Percentiles rank a stretch among this genome's conserved stretches.
phyloP scores from a whole-genome alignment of 2,113 vertebrate genomes.

The Capreolus pygargus region DNA sequence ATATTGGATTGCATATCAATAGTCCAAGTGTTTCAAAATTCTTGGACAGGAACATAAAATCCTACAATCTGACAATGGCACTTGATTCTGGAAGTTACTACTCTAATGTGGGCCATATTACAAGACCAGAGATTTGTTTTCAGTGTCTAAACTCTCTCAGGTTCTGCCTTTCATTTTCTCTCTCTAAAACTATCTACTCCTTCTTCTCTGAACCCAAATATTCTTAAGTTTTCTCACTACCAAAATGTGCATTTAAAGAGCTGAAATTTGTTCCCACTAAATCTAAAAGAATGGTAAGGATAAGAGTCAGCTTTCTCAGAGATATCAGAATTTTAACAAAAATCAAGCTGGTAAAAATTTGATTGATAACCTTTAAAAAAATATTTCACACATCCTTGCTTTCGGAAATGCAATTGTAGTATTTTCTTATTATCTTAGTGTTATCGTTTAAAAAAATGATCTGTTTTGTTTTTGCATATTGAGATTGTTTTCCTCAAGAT shows the following conservation, averaged over 20 bases:
- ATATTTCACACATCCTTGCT: not conserved
- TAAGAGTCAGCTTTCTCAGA: not conserved
- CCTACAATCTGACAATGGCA: not conserved
- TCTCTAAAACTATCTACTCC: not conserved
- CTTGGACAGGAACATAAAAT: constrained; percentile 14
- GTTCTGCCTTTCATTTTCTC: not conserved
- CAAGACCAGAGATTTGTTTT: constrained; percentile 6
- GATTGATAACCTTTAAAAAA: not conserved
- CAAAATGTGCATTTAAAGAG: not conserved
- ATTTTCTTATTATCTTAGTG: not conserved
- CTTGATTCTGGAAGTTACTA: not conserved
- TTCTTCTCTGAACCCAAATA: not conserved
- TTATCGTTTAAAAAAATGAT: not conserved
- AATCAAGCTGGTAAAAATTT: not conserved
- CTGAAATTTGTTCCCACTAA: not conserved
- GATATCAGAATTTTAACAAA: not conserved
- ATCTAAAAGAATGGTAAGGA: not conserved
- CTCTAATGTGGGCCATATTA: not conserved
- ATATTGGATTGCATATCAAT: not conserved
- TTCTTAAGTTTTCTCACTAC: not conserved
- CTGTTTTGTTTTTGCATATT: not conserved
- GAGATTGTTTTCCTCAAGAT: not conserved
- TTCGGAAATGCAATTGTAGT: not conserved
- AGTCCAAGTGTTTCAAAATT: constrained; percentile 3
- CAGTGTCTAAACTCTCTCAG: not conserved